Conservation (phyloP, 2,113 vertebrate genomes). For the Sapajus apella region DNA sequence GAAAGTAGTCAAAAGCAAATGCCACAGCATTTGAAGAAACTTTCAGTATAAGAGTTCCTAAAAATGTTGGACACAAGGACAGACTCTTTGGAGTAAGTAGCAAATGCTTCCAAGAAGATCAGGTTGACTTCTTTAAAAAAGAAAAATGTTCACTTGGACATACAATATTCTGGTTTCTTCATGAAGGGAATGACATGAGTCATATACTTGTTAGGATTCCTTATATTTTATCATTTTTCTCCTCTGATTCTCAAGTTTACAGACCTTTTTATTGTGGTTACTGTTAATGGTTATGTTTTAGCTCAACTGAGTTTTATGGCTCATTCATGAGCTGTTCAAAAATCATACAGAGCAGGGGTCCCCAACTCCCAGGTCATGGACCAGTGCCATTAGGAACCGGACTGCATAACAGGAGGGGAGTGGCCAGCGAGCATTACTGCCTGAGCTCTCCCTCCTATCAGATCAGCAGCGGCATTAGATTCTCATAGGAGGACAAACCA, state of each 20-base stretch:
- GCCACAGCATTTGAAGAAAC: not conserved
- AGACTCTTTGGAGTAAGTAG: not conserved
- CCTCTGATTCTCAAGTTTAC: not conserved
- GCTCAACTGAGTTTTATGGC: not conserved
- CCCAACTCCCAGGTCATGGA: too few relatives aligned
- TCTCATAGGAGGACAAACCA: too few relatives aligned
- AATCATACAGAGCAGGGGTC: not conserved
- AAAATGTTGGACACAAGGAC: not conserved
- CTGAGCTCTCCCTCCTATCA: too few relatives aligned
- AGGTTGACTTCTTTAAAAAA: not conserved
- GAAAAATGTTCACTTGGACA: not conserved
- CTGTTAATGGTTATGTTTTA: not conserved
- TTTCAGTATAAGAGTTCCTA: not conserved
- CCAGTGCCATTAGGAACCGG: too few relatives aligned
- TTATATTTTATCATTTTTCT: not conserved
- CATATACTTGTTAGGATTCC: not conserved
- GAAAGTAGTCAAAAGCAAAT: not conserved
- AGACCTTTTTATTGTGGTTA: not conserved
- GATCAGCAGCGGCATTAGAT: too few relatives aligned
- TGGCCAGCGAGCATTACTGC: too few relatives aligned
- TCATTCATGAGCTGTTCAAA: conserved; percentile 5
- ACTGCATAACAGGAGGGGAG: too few relatives aligned
- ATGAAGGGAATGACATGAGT: not conserved
- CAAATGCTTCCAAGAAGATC: not conserved
- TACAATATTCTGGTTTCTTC: conserved; percentile 1